These are phyloP conservation scores for Pseudomyrmex concolor DNA, from an alignment of 1,140 invertebrate genomes.

Conservation along the genomic window DNA sequence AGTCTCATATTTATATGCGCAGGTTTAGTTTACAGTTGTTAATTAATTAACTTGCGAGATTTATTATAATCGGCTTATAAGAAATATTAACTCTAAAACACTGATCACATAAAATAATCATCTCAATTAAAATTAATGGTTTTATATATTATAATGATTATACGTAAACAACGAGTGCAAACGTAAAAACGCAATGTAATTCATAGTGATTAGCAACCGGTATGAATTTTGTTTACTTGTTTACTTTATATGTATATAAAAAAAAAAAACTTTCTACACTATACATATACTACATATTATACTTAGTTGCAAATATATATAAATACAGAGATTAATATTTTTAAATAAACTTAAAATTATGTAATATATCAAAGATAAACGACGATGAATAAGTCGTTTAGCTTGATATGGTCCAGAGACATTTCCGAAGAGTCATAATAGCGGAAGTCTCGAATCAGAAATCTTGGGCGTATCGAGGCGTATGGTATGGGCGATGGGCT, in stretches of 20 bases:
- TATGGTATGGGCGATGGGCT: conserved; percentile 47
- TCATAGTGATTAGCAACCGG: neutral
- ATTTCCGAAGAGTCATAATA: conserved; percentile 79
- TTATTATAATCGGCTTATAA: conserved; percentile 45
- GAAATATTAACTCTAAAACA: conserved; percentile 32
- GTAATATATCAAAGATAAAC: conserved; percentile 6
- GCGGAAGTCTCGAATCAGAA: conserved; percentile 79
- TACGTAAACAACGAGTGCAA: neutral
- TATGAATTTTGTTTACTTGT: too few species aligned
- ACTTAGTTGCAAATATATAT: too few species aligned
- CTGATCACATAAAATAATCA: conserved; percentile 30
- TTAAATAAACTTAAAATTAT: neutral
- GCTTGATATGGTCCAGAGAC: conserved; percentile 26
- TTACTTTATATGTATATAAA: too few species aligned
- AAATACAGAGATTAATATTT: neutral
- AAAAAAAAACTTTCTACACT: too few species aligned
- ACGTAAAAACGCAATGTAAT: neutral
- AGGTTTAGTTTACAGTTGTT: conserved; percentile 14
- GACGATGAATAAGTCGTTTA: conserved; percentile 13
- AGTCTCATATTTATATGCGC: neutral
- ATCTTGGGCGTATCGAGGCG: conserved; percentile 28
- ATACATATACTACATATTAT: too few species aligned
- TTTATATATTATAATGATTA: conserved; percentile 21
- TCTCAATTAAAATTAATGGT: conserved; percentile 46
- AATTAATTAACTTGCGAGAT: conserved; percentile 41